Conservation (phyloP, 2,113 vertebrate species). For the Uropsilus gracilis region DNA sequence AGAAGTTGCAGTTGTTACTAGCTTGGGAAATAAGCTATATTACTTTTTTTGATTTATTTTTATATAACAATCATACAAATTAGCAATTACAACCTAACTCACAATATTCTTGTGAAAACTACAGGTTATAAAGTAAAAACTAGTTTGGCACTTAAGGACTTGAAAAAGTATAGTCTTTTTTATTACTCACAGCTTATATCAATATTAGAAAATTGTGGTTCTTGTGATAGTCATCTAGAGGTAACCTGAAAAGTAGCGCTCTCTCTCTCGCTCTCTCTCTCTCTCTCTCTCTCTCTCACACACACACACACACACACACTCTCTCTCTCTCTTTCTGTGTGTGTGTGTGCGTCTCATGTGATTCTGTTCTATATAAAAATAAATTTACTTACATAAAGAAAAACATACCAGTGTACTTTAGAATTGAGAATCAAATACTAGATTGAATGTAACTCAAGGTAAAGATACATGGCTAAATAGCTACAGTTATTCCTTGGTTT, state of each 20-base stretch:
- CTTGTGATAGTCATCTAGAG: background rate
- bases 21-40: background rate
- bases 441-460: background rate
- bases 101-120: background rate
- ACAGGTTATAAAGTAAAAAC: background rate
- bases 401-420: background rate
- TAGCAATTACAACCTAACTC: background rate
- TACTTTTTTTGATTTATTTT: background rate
- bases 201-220: background rate
- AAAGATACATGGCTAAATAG: conserved; percentile 11
- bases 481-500: background rate
- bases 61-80: background rate
- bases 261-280: background rate
- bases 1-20: background rate
- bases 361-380: background rate
- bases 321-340: background rate
- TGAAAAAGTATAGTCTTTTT: background rate
- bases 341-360: too few relatives aligned
- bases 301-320: too few relatives aligned
- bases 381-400: background rate
- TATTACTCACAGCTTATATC: background rate
- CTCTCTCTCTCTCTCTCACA: background rate
- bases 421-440: background rate
- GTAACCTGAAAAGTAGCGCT: background rate
- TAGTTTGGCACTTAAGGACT: background rate